A percentile compares a stretch with the other conserved stretches of the same genome.
Evolutionary conservation across 2,888 invertebrate species (phyloP).

Genomic region (Chorisops tibialis): DNA sequence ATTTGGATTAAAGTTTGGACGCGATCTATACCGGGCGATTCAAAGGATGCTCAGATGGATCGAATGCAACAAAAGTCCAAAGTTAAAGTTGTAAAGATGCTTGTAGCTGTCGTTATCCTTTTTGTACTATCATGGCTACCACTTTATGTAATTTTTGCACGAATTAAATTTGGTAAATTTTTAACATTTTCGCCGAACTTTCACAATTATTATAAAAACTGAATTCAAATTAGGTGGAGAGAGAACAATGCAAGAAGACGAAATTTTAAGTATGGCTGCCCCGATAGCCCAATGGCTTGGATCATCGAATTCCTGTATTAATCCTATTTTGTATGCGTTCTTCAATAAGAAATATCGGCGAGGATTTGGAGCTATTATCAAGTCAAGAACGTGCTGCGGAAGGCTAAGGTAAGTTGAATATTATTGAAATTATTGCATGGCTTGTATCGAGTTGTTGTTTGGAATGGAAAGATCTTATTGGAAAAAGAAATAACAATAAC

Average conservation of each 20-base stretch:
- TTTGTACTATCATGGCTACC: conserved; percentile 93
- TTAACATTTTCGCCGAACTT: background rate
- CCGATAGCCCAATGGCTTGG: conserved; percentile 92
- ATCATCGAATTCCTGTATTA: conserved; percentile 91
- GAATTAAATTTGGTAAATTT: conserved; percentile 77
- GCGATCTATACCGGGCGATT: conserved; percentile 84
- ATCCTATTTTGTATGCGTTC: conserved; percentile 90
- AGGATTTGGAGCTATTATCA: conserved; percentile 84
- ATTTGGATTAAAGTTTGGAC: conserved; percentile 91
- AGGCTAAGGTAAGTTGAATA: conserved; percentile 57
- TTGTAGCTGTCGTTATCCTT: conserved; percentile 87
- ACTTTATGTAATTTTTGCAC: conserved; percentile 81
- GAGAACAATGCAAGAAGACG: conserved; percentile 73
- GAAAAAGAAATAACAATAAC: too few relatives aligned
- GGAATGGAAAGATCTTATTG: too few relatives aligned
- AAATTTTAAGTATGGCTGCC: conserved; percentile 73
- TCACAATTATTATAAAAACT: conserved; percentile 15
- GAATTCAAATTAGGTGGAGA: conserved; percentile 40
- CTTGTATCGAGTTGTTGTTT: too few relatives aligned
- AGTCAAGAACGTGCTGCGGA: conserved; percentile 82
- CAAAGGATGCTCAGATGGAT: conserved; percentile 87
- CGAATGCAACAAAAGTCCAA: conserved; percentile 92
- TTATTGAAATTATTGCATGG: too few relatives aligned
- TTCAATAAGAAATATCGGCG: conserved; percentile 91
- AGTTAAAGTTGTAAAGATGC: conserved; percentile 92